Base-by-base conservation (phyloP, 2,797 vertebrate genomes). In the Austrolebias charrua region DNA sequence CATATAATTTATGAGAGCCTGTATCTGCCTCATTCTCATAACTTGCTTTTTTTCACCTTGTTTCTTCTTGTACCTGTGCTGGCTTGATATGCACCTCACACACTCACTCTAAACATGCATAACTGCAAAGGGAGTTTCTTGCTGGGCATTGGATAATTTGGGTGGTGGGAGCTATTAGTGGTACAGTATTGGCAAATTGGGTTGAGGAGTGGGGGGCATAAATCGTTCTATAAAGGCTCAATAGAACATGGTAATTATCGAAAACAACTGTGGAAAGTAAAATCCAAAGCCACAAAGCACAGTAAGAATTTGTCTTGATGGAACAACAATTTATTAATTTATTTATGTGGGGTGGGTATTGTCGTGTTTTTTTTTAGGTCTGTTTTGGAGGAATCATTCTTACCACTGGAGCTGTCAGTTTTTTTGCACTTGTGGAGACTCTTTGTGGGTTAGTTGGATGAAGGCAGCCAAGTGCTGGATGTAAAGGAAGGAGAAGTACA, bases 1-100 rank as follows among this genome's bases (percentile, higher is more conserved):
- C 89, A 87, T 95, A 95, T 98, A 97, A 98, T 98, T 97, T 97
- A 98, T 95, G 94, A 96, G 93, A 91, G 92, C 93, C 91, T 92
- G 90, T 85, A 84, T 95, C 94, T 95, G 93, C 93, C 94, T 94
- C 92, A 94, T 95, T 94, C 94, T 93, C 92, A 93, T 95, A 95
- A 96, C 94, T 95, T 95, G 94, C 73, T 73, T 85, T 80, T 66
- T 60, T 73, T 77, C 28, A 62, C 79, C 78, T 85, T 72, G 65
- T 88, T 76, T 84, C 78, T 73, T 83, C 80, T 90, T 81, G 78
- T 88, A 80, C 77, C 78, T 80, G 87, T 85, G 82, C 86, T 93
- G 89, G 91, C 89, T 92, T 48, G 54, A 78, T 83, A 80, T 72
- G 70, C 77, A 70, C 79, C 69, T 86, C 69, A 52, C 69, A 82